These are phyloP conservation scores for Chirona hameri DNA, from an alignment of 2,888 invertebrate genomes.

Conservation along the genomic window DNA sequence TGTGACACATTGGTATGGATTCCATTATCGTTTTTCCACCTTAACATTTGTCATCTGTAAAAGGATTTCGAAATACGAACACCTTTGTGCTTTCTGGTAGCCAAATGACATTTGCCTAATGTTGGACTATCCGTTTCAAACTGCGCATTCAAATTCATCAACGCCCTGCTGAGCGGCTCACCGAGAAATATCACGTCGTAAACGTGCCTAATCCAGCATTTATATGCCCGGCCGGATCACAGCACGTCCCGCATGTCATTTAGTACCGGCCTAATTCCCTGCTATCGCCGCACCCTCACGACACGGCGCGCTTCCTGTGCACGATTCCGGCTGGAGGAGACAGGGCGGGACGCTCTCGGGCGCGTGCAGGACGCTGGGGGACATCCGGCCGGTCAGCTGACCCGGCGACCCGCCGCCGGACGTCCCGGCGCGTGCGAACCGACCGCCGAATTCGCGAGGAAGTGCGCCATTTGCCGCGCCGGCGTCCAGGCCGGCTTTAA, in stretches of 20 bases:
- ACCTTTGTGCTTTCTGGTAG: too few species aligned
- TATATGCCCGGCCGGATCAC: neutral
- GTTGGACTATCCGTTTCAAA: neutral
- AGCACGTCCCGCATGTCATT: neutral
- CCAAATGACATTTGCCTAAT: neutral
- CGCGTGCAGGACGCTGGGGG: neutral
- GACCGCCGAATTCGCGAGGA: neutral
- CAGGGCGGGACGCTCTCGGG: neutral
- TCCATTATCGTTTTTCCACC: too few species aligned
- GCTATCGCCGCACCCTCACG: neutral
- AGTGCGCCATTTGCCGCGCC: conserved; percentile 3
- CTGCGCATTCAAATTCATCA: neutral
- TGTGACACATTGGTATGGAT: too few species aligned
- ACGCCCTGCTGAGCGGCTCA: neutral
- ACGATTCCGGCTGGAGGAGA: too few species aligned
- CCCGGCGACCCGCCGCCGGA: neutral
- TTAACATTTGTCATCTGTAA: too few species aligned
- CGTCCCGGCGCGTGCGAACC: conserved; percentile 2
- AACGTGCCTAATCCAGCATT: neutral
- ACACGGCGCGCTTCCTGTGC: too few species aligned
- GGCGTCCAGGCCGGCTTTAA: conserved; percentile 5
- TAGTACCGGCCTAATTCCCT: neutral
- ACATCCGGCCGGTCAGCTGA: neutral
- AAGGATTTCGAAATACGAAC: too few species aligned
- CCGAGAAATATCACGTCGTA: neutral